Percentiles rank a stretch among this genome's conserved stretches.
phyloP scores from a whole-genome alignment of 30 jellyfish, hydroid and myxozoan genomes.

The Hydra vulgaris region DNA sequence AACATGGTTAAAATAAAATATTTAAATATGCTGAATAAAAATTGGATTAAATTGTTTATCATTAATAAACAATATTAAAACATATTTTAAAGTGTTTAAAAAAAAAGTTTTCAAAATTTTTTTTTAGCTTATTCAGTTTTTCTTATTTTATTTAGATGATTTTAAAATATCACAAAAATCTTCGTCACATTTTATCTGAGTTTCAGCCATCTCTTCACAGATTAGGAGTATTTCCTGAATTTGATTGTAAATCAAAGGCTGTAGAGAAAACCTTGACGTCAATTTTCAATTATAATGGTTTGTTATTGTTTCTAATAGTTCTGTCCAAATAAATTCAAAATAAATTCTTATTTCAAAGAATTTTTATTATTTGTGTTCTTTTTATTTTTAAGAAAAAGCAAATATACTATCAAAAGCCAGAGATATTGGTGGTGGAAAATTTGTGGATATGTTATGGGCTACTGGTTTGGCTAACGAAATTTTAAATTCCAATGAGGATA shows the following conservation, averaged over 20 bases:
- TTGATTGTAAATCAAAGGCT: not conserved
- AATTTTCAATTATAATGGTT: not conserved
- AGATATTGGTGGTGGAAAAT: constrained; percentile 2
- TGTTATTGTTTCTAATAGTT: not conserved
- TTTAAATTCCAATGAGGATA: constrained; percentile 15
- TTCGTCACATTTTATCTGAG: not conserved
- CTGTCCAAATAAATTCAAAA: too few species aligned
- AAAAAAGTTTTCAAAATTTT: too few species aligned
- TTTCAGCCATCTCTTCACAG: not conserved
- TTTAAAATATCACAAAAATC: not conserved
- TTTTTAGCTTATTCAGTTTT: too few species aligned
- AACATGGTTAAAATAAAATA: too few species aligned
- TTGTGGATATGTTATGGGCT: constrained; percentile 70
- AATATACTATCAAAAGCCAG: not conserved
- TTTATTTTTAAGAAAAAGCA: not conserved
- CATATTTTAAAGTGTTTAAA: too few species aligned
- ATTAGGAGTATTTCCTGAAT: not conserved
- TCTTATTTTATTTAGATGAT: too few species aligned
- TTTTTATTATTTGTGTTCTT: too few species aligned
- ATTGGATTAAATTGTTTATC: too few species aligned
- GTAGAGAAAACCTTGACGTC: not conserved
- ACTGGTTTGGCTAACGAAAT: constrained; percentile 63
- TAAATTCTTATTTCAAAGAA: too few species aligned
- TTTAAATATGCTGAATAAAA: too few species aligned
- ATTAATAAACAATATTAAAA: too few species aligned